These are phyloP conservation scores for Druon quercuslanigerum DNA, from an alignment of 1,140 invertebrate species.

Conservation along the genomic window DNA sequence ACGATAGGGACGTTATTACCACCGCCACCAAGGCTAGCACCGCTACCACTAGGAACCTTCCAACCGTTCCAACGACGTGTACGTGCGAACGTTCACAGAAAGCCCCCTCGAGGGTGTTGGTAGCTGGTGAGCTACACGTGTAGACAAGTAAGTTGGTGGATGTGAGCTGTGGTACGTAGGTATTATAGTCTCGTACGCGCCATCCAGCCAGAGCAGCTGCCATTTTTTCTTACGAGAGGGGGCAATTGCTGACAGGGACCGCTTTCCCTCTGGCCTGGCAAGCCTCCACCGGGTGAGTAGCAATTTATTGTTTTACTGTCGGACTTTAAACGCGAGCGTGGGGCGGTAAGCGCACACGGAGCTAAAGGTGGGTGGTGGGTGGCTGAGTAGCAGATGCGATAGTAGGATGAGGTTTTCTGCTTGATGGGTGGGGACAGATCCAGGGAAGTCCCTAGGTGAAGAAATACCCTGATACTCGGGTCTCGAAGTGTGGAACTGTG, in stretches of 20 bases:
- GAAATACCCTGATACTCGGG: too few species aligned
- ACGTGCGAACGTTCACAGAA: conserved; percentile 55
- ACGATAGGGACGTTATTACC: conserved; percentile 47
- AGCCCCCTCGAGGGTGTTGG: conserved; percentile 34
- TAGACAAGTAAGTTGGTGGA: conserved; percentile 40
- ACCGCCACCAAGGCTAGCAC: conserved; percentile 30
- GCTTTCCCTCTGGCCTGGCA: conserved; percentile 55
- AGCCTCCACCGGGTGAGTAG: conserved; percentile 45
- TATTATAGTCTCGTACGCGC: conserved; percentile 66
- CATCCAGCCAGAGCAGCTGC: conserved; percentile 67
- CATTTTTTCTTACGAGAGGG: conserved; percentile 69
- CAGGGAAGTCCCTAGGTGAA: conserved; percentile 32
- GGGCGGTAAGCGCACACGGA: conserved; percentile 48
- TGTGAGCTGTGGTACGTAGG: conserved; percentile 47
- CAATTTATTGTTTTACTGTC: conserved; percentile 73
- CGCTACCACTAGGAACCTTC: conserved; percentile 35
- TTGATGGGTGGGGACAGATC: conserved; percentile 34
- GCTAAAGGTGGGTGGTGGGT: conserved; percentile 54
- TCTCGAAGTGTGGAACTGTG: too few species aligned
- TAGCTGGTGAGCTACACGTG: conserved; percentile 34
- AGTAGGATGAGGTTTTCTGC: conserved; percentile 30
- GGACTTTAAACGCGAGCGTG: conserved; percentile 57
- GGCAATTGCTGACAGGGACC: conserved; percentile 71
- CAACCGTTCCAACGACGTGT: conserved; percentile 42
- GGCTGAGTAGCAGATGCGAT: conserved; percentile 50